These are phyloP conservation scores for Eumacrocentrus americanus DNA, from an alignment of 2,888 invertebrate species.

Conservation along the genomic window DNA sequence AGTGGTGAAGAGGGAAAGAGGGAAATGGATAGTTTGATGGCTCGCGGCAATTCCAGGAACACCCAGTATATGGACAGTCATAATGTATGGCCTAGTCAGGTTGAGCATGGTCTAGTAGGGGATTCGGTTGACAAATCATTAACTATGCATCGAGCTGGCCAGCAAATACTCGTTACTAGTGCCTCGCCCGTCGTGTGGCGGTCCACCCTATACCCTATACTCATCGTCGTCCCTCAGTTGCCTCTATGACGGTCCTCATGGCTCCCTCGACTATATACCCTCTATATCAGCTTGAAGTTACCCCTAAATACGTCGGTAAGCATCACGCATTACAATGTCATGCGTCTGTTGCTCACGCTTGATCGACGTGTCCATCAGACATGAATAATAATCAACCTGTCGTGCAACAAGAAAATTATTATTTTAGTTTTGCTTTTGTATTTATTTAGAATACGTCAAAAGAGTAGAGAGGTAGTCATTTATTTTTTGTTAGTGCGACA, in stretches of 20 bases:
- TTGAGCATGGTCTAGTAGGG: slow-evolving; percentile 52
- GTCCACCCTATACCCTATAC: slow-evolving; percentile 21
- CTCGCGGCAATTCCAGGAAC: slow-evolving; percentile 11
- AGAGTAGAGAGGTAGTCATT: not conserved
- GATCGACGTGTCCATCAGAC: not conserved
- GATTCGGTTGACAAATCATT: slow-evolving; percentile 61
- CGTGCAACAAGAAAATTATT: not conserved
- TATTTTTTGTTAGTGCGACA: not conserved
- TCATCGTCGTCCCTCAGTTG: slow-evolving; percentile 23
- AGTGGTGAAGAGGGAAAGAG: not conserved
- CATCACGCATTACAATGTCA: slow-evolving; percentile 35
- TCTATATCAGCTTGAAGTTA: slow-evolving; percentile 34
- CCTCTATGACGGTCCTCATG: slow-evolving; percentile 21
- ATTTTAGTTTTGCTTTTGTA: not conserved
- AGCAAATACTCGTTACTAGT: slow-evolving; percentile 61
- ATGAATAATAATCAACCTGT: slow-evolving; percentile 14
- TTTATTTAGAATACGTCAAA: not conserved
- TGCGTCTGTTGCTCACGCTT: slow-evolving; percentile 15
- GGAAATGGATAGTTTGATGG: slow-evolving; percentile 7
- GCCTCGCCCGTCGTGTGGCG: slow-evolving; percentile 27
- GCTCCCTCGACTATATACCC: slow-evolving; percentile 19
- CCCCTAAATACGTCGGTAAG: slow-evolving; percentile 48
- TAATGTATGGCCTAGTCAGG: slow-evolving; percentile 59
- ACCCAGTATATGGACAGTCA: slow-evolving; percentile 51
- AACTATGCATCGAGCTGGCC: slow-evolving; percentile 62